Evolutionary conservation across 2,888 invertebrate species (phyloP).

Genomic region (Seira ritae): DNA sequence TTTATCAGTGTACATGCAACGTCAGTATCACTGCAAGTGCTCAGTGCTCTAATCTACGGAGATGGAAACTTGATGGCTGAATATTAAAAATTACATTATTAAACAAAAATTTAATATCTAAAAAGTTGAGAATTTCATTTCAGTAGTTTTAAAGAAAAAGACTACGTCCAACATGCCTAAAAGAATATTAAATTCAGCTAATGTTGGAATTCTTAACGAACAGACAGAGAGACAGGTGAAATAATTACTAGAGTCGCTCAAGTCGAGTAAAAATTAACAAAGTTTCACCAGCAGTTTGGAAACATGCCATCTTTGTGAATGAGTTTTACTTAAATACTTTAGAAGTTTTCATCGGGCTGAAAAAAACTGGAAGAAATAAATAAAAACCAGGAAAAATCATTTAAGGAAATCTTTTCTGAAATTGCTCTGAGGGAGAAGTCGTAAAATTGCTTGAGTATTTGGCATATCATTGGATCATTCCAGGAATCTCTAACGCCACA

Average conservation of each 20-base stretch:
- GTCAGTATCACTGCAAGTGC: no score
- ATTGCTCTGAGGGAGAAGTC: conserved; percentile 6
- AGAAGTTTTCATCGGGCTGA: not conserved
- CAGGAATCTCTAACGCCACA: conserved; percentile 21
- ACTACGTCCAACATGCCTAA: not conserved
- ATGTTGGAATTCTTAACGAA: not conserved
- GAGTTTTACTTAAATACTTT: no score
- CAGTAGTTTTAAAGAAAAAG: not conserved
- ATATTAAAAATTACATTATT: conserved; percentile 74
- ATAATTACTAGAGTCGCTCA: not conserved
- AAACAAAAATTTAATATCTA: conserved; percentile 21
- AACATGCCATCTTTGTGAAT: no score
- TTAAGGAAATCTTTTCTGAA: not conserved
- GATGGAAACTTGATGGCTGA: conserved; percentile 69
- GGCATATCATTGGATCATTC: conserved; percentile 24
- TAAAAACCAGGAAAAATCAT: conserved; percentile 1
- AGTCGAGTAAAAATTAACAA: no score
- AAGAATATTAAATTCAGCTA: not conserved
- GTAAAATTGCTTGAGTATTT: conserved; percentile 13
- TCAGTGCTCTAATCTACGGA: not conserved
- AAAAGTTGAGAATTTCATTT: not conserved
- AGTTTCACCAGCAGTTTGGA: no score
- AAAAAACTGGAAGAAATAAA: not conserved
- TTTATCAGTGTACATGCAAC: no score
- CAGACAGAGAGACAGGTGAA: not conserved